Base-by-base conservation (phyloP, 2,113 vertebrate species). In the Bubo blakistoni region DNA sequence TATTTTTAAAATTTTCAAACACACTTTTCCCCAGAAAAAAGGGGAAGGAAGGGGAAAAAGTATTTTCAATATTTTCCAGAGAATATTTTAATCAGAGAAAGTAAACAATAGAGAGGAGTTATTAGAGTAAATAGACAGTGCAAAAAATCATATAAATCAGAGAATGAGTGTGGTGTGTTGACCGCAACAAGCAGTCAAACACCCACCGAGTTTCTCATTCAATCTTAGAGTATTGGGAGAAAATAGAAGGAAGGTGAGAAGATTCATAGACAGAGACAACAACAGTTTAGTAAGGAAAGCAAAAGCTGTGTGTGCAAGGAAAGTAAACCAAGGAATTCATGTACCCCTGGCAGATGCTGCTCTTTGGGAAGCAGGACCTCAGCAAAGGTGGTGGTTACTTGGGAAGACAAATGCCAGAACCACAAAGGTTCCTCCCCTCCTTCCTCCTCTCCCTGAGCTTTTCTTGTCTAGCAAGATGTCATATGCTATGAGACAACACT, bases 401-500 rank as follows among this genome's bases (percentile, higher is more conserved):
- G 34, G 49, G 13, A 59, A 86, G 15, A 46, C 15, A 78, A 73
- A 86, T n/a, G 27, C 13, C 44, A 79, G 27, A 52, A 52, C 10
- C 6, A 46, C 15, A 58, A 89, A 26, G 4, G n/a, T 65, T 5
- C 2, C 11, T n/a, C 32, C 16, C 16, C 44, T 18, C 9, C 10
- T 69, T 40, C 26, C 19, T 67, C 2, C 3, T 72, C 7, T 70
- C 14, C 1, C 18, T 7, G 20, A 74, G 10, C 7, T n/a, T 82
- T 54, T 36, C 24, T 34, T 58, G 34, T 34, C 1, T 2, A 71
- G 11, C 3, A 78, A n/a, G 11, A 29, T 1, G 3, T 59, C 11
- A 22, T 32, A 22, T 9, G 6, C 19, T 44, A 14, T 7, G 30
- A 69, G 3, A 59, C 12, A 55, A 59, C 0, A 2, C 5, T 54